Conservation (phyloP, 2,113 vertebrate genomes). For the Ageneiosus marmoratus region DNA sequence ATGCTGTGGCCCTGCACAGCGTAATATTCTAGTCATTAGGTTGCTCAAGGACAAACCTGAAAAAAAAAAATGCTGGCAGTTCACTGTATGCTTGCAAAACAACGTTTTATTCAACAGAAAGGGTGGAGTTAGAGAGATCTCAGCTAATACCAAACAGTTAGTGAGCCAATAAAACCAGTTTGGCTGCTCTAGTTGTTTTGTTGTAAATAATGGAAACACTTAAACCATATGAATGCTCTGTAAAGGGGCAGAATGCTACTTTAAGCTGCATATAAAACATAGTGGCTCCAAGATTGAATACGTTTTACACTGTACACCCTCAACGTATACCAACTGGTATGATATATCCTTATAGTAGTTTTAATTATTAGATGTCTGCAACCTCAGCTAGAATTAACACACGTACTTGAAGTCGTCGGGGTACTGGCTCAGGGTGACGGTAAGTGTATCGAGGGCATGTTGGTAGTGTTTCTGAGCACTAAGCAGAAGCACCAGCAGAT, state of each 20-base stretch:
- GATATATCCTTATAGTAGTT: neutral
- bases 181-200: constrained; percentile 7
- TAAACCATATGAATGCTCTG: neutral
- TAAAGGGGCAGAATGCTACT: neutral
- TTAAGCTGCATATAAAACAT: no score
- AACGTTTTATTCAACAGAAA: neutral
- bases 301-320: neutral
- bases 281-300: neutral
- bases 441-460: constrained; percentile 85
- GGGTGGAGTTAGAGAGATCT: neutral
- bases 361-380: neutral
- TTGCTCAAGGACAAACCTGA: neutral
- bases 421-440: constrained; percentile 86
- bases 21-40: neutral
- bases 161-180: constrained; percentile 19
- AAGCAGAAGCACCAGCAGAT: constrained; percentile 90
- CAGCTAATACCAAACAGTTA: neutral
- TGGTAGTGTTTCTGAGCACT: constrained; percentile 94
- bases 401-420: constrained; percentile 91
- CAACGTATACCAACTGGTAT: neutral
- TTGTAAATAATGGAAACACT: constrained; percentile 2
- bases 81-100: neutral
- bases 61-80: neutral
- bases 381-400: neutral
- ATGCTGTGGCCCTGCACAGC: neutral